These are phyloP conservation scores for Chaetura pelagica DNA, from an alignment of 2,113 vertebrate genomes.

Conservation along the genomic window DNA sequence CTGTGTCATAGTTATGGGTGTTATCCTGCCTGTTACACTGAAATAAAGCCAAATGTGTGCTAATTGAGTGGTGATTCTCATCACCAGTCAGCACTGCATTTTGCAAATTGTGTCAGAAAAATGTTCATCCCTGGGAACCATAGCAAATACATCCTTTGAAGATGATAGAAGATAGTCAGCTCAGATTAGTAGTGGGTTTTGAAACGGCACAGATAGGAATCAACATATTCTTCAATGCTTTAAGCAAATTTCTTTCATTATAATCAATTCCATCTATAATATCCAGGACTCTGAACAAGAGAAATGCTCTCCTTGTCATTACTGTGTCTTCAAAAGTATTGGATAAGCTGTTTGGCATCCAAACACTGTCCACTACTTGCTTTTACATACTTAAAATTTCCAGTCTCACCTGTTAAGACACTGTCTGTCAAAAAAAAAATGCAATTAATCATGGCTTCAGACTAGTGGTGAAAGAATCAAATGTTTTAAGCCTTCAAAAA, in stretches of 20 bases:
- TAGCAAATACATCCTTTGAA: conserved; percentile 26
- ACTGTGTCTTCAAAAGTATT: background rate
- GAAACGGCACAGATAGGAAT: conserved; percentile 7
- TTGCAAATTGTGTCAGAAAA: background rate
- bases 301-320: background rate
- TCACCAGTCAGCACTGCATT: background rate
- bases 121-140: background rate
- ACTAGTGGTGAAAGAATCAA: background rate
- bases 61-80: background rate
- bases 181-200: background rate
- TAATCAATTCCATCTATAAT: background rate
- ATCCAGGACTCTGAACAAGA: background rate
- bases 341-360: background rate
- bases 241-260: conserved; percentile 4
- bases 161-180: background rate
- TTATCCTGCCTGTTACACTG: background rate
- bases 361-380: background rate
- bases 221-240: background rate
- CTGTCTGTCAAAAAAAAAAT: background rate
- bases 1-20: background rate
- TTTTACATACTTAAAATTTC: background rate
- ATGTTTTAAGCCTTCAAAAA: background rate
- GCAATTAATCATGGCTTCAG: background rate
- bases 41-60: background rate
- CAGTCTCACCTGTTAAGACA: background rate